These are phyloP conservation scores for Scaptomyza tumidula DNA, from an alignment of 2,888 invertebrate genomes.

Conservation along the genomic window DNA sequence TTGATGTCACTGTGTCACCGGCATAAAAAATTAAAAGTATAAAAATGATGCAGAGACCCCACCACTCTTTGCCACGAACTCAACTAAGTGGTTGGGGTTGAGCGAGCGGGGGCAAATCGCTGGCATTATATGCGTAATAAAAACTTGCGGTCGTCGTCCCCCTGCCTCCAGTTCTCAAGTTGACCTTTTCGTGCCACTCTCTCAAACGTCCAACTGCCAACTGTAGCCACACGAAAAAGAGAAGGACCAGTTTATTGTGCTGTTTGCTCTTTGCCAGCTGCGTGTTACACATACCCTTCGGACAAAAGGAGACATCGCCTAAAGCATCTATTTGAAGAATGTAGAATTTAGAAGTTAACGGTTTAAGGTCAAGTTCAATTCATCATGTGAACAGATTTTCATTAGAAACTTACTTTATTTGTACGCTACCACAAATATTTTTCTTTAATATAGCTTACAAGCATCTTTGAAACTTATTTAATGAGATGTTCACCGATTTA, in stretches of 20 bases:
- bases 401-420: no score
- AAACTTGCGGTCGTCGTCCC: constrained; percentile 71
- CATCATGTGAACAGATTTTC: no score
- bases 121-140: constrained; percentile 79
- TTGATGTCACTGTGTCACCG: constrained; percentile 79
- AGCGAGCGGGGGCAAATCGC: constrained; percentile 57
- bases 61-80: constrained; percentile 9
- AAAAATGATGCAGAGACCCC: constrained; percentile 69
- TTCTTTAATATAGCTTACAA: no score
- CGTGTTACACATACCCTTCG: constrained; percentile 30
- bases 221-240: constrained; percentile 3
- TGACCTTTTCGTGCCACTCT: constrained; percentile 68
- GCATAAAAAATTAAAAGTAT: constrained; percentile 79
- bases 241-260: constrained; percentile 60
- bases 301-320: constrained; percentile 14
- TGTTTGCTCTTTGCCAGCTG: constrained; percentile 57
- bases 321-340: no score
- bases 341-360: no score
- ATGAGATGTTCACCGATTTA: no score
- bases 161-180: constrained; percentile 32
- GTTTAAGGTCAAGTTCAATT: no score
- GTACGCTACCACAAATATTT: no score
- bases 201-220: constrained; percentile 18
- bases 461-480: no score
- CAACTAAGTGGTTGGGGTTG: constrained; percentile 6